phyloP scores from a whole-genome alignment of 2,113 vertebrate genomes.

The Pipa parva region DNA sequence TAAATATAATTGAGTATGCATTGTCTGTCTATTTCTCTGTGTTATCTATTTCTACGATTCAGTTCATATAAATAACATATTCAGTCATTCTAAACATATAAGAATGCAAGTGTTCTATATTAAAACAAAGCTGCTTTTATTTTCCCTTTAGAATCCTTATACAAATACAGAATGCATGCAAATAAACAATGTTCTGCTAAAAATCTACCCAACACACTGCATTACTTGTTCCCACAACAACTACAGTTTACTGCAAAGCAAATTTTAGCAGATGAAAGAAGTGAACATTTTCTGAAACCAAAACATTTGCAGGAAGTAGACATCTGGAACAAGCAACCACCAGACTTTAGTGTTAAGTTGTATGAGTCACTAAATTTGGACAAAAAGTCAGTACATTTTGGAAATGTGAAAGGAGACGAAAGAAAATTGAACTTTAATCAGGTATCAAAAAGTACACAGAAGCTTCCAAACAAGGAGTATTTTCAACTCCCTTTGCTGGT shows the following conservation, averaged over 20 bases:
- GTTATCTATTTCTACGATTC: too few species aligned
- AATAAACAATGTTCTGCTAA: background rate
- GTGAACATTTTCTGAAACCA: constrained; percentile 30
- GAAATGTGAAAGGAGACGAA: constrained; percentile 12
- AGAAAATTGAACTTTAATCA: background rate
- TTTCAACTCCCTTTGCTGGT: constrained; percentile 26
- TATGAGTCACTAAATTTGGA: constrained; percentile 44
- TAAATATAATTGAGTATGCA: too few species aligned
- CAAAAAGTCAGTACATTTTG: constrained; percentile 28
- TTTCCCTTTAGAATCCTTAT: too few species aligned
- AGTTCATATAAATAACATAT: too few species aligned
- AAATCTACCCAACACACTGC: background rate
- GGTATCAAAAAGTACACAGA: constrained; percentile 13
- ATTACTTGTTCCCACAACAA: constrained; percentile 52
- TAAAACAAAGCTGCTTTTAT: too few species aligned
- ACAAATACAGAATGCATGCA: constrained; percentile 48
- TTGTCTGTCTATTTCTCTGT: too few species aligned
- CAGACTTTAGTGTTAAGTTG: constrained; percentile 58
- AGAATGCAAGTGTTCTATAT: too few species aligned
- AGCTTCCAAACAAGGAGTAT: constrained; percentile 9
- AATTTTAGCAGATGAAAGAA: constrained; percentile 42
- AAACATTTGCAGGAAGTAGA: constrained; percentile 18
- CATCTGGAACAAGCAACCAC: constrained; percentile 51
- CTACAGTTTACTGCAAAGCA: constrained; percentile 44
- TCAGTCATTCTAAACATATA: too few species aligned